Evolutionary conservation across 2,797 vertebrate species (phyloP), one percentile per base, ranked within the genome.

Genomic region (Bovichtus variegatus): DNA sequence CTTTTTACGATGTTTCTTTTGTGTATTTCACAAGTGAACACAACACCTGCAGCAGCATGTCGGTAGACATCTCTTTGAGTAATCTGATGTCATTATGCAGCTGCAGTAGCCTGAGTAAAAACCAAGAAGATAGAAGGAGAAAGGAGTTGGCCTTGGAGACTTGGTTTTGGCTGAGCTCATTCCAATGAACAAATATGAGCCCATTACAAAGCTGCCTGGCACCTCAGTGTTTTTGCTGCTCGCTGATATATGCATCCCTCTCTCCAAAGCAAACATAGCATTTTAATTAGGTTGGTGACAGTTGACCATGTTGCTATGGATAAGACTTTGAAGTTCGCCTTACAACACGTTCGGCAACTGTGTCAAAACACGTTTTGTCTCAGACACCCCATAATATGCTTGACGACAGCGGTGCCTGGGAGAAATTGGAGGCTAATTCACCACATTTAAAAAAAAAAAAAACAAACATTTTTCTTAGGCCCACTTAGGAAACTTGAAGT

Each of bases 201-300:
- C 55, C 47, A 44, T 85, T 87, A 77, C 63, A 87, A 86, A 83
- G 87, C 76, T 27, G 76, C 82, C 74, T 54, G 88, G 79, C 86
- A 85, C 86, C 74, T 83, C 68, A 1, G 77, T 85, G 46, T 81
- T 86, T 88, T 74, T 54, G 53, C 72, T 67, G 53, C 75, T 79
- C 23, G 60, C 78, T 77, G 80, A 89, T 86, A 46, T 79, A 78
- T 84, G 80, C 87, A 40, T 75, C 51, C 18, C 31, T 58, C 72
- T 27, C 67, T 83, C 89, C 92, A 92, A 89, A 80, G 83, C 86
- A 91, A 91, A 92, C 87, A 87, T 2, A 18, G 81, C 62, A 75
- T 88, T 84, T 91, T 87, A 92, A 91, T 89, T 76, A 87, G 83
- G 50, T 55, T 36, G 73, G 62, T 87, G 89, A 90, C 87, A 81